Conservation (phyloP, 2,113 vertebrate genomes). For the Marmota monax region DNA sequence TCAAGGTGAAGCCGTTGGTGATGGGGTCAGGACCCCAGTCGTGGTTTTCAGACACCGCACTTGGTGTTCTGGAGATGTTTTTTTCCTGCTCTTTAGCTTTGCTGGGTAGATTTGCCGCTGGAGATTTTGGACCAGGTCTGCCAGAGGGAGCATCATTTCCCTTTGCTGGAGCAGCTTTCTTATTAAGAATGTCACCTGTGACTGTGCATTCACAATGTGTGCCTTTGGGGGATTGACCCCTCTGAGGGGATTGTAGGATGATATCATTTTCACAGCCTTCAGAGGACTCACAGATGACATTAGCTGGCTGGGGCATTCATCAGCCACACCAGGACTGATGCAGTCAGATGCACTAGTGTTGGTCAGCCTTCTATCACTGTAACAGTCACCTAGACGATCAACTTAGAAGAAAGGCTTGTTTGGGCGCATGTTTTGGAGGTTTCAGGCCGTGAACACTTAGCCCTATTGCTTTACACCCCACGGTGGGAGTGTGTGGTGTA, state of each 20-base stretch:
- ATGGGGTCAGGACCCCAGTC: not conserved
- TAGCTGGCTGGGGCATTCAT: not conserved
- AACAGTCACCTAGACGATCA: not conserved
- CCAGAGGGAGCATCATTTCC: not conserved
- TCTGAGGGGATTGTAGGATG: not conserved
- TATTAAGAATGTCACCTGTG: not conserved
- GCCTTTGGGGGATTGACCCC: not conserved
- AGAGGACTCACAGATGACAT: not conserved
- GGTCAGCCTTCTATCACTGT: not conserved
- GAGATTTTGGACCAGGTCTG: not conserved
- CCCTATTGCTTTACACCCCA: not conserved
- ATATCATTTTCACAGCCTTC: not conserved
- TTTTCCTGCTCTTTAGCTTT: not conserved
- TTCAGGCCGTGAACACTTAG: not conserved
- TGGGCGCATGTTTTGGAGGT: not conserved
- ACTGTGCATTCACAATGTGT: not conserved
- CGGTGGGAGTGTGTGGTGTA: too few species aligned
- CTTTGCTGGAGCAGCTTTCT: not conserved
- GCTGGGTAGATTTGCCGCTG: too few species aligned
- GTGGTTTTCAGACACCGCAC: not conserved
- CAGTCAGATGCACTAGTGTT: not conserved
- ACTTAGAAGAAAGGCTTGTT: not conserved
- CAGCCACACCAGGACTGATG: too few species aligned
- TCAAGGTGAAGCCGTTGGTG: not conserved
- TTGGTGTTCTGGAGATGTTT: not conserved